Percentiles rank a stretch among this genome's conserved stretches.
Conservation (phyloP, 23 tunicate genomes). For the Oikopleura dioica region DNA sequence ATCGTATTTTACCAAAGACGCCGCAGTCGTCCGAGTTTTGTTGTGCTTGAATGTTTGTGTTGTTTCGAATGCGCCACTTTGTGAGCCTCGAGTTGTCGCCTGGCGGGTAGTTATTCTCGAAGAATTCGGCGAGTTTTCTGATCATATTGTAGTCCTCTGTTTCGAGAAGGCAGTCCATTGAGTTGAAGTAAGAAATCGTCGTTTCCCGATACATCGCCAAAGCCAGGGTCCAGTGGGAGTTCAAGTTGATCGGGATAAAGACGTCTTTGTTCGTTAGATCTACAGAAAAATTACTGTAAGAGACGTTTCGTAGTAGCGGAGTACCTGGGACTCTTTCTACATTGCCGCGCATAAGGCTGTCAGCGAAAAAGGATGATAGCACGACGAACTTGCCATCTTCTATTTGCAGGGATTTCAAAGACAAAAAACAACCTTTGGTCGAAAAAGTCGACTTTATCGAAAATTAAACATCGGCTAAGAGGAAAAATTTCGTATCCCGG, state of each 20-base stretch:
- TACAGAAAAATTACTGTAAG: neutral
- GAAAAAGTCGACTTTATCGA: too few relatives aligned
- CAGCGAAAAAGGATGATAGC: neutral
- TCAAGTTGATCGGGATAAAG: neutral
- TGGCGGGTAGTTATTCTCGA: too few relatives aligned
- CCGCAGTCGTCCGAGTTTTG: neutral
- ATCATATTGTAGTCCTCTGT: neutral
- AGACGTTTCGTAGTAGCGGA: neutral
- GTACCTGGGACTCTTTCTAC: neutral
- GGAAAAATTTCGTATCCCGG: too few relatives aligned
- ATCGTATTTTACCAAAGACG: neutral
- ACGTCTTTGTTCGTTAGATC: neutral
- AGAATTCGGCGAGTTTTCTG: neutral
- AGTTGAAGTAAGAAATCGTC: neutral
- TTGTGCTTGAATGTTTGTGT: neutral
- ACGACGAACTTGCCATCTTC: too few relatives aligned
- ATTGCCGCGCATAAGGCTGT: neutral
- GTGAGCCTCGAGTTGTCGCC: too few relatives aligned
- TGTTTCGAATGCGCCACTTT: neutral
- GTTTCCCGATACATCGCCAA: neutral
- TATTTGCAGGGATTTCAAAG: too few relatives aligned
- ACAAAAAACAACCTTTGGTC: too few relatives aligned
- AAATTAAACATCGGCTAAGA: too few relatives aligned
- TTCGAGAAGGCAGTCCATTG: neutral
- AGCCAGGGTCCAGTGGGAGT: neutral